A percentile compares a stretch with the other conserved stretches of the same genome.
Conservation (phyloP, 2,888 invertebrate species). For the Mesoligia furuncula region DNA sequence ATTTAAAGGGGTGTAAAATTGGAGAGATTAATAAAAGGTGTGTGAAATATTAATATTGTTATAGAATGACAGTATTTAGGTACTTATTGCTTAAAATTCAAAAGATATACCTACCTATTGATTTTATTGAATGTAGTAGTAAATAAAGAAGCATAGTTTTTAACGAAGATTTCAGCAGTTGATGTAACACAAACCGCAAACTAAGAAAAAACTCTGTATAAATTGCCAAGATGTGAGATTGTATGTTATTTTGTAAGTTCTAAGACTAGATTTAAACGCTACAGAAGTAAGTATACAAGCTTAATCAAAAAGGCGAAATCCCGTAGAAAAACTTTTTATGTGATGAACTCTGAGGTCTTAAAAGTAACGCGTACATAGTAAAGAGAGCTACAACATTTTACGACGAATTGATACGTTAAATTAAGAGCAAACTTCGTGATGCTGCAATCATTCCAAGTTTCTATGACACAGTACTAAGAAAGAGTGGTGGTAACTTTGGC, state of each 20-base stretch:
- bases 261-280: conserved; percentile 13
- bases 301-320: conserved; percentile 39
- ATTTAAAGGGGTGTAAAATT: too few relatives aligned
- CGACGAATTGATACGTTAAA: conserved; percentile 57
- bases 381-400: conserved; percentile 60
- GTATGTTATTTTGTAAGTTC: conserved; percentile 19
- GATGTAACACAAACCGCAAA: background rate
- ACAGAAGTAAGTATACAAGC: conserved; percentile 5
- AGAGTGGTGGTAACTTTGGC: conserved; percentile 44
- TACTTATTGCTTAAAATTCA: background rate
- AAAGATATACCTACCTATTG: background rate
- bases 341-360: conserved; percentile 32
- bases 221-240: background rate
- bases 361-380: conserved; percentile 52
- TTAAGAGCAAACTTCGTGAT: conserved; percentile 63
- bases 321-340: conserved; percentile 51
- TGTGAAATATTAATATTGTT: background rate
- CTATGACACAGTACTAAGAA: conserved; percentile 45
- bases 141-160: background rate
- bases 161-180: background rate
- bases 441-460: conserved; percentile 56
- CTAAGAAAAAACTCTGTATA: background rate
- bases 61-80: background rate
- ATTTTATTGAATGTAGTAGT: background rate
- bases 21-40: background rate